Evolutionary conservation across 2,888 invertebrate species (phyloP), one percentile per base, ranked within the genome.

Genomic region (Drosophila pseudotalamancana): DNA sequence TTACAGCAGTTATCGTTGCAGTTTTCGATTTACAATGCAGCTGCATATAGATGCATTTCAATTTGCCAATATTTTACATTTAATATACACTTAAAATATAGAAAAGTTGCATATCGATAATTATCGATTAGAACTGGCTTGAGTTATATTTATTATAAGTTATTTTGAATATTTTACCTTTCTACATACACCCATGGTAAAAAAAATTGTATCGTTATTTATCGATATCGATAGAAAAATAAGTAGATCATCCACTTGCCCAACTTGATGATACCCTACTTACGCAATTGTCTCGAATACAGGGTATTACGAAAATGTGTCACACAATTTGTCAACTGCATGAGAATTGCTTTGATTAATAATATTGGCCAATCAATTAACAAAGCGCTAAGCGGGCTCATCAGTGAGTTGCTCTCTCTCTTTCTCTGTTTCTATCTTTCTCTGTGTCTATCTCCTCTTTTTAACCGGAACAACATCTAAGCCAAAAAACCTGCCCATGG

Each of bases 281-380:
- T 40, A 6, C 9, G 14, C 14, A 42, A 25, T 1, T 18, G 16
- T 48, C n/a, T n/a, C n/a, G n/a, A n/a, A n/a, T 35, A 35, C 16
- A 34, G 48, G 48, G 34, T 48, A 48, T 35, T 6, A 12, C n/a
- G n/a, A 8, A 65, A 73, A 50, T 62, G 34, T 61, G 75, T 72
- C 72, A 65, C 19, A 19, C 14, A 23, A 37, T 56, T 72, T 40
- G 49, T 48, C 23, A 40, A n/a, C n/a, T n/a, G n/a, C n/a, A n/a
- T n/a, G n/a, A 40, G 23, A 40, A 67, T 56, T 56, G 68, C 37
- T 29, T 49, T 59, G 50, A 55, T 48, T 60, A 19, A 48, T 51
- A 46, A 56, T 31, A 21, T 64, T 46, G 32, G 57, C 46, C 40
- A 55, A 71, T 16, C 55, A 63, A 67, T 76, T 71, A 48, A 40